phyloP scores from a whole-genome alignment of 2,797 vertebrate species.

The Australoheros facetus region DNA sequence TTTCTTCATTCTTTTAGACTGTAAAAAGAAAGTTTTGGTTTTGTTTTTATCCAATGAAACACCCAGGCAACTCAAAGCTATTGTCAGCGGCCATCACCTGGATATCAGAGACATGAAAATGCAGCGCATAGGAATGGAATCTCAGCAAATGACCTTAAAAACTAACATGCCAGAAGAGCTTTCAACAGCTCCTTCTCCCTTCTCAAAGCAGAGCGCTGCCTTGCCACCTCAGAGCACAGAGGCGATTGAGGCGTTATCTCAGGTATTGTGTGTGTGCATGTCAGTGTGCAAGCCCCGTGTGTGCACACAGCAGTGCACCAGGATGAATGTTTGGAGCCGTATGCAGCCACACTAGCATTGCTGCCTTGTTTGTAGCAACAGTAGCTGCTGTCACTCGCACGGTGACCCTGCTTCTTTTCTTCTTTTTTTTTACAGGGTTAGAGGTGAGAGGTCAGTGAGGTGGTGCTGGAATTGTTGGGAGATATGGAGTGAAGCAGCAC shows the following conservation, averaged over 20 bases:
- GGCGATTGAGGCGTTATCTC: constrained; percentile 45
- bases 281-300: constrained; percentile 4
- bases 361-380: constrained; percentile 66
- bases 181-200: constrained; percentile 53
- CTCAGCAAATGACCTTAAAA: constrained; percentile 49
- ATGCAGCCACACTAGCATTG: constrained; percentile 17
- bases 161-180: constrained; percentile 45
- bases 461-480: constrained; percentile 57
- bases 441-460: constrained; percentile 67
- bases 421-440: constrained; percentile 50
- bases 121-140: constrained; percentile 35
- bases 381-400: constrained; percentile 68
- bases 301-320: constrained; percentile 21
- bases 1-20: not conserved
- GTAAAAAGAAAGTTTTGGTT: constrained; percentile 1
- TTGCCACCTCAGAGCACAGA: constrained; percentile 15
- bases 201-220: constrained; percentile 26
- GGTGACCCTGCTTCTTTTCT: constrained; percentile 20
- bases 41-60: constrained; percentile 16
- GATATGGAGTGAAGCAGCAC: constrained; percentile 39
- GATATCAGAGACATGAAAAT: constrained; percentile 52
- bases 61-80: constrained; percentile 40
- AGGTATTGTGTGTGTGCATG: constrained; percentile 35
- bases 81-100: constrained; percentile 53
- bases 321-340: constrained; percentile 14